Percentiles rank a stretch among this genome's conserved stretches.
Conservation (phyloP, 1,140 invertebrate species). For the Sitophilus oryzae region DNA sequence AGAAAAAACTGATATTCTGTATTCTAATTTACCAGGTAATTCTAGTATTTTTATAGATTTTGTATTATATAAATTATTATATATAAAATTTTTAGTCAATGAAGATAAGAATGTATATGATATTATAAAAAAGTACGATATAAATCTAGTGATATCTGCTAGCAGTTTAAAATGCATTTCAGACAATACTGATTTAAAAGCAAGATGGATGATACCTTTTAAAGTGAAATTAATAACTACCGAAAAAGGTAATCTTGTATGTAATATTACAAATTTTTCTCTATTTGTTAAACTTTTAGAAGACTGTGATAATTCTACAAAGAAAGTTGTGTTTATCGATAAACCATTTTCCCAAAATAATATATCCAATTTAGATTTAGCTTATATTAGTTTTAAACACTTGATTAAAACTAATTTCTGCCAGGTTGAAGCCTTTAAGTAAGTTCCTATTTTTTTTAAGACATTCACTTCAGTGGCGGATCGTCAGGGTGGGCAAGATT, state of each 20-base stretch:
- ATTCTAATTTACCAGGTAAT: slow-evolving; percentile 31
- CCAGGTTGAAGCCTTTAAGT: slow-evolving; percentile 31
- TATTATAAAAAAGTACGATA: slow-evolving; percentile 38
- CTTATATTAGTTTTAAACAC: slow-evolving; percentile 41
- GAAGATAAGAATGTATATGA: slow-evolving; percentile 43
- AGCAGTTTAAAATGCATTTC: slow-evolving; percentile 45
- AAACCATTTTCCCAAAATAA: slow-evolving; percentile 42
- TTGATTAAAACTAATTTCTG: slow-evolving; percentile 40
- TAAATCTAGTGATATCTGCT: slow-evolving; percentile 47
- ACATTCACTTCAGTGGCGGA: too few species aligned
- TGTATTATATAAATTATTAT: too few species aligned
- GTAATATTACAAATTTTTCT: too few species aligned
- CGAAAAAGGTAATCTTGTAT: slow-evolving; percentile 22
- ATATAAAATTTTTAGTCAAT: slow-evolving; percentile 38
- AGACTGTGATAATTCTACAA: slow-evolving; percentile 28
- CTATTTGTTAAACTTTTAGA: too few species aligned
- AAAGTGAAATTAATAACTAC: slow-evolving; percentile 39
- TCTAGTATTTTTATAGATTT: too few species aligned
- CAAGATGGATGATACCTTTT: slow-evolving; percentile 45
- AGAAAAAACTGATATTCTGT: slow-evolving; percentile 3
- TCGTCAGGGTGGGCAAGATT: too few species aligned
- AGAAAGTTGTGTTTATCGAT: slow-evolving; percentile 46
- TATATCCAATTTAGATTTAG: slow-evolving; percentile 41
- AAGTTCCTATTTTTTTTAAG: too few species aligned
- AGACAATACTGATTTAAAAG: slow-evolving; percentile 40